phyloP scores from a whole-genome alignment of 2,113 vertebrate genomes.

The Podarcis muralis region DNA sequence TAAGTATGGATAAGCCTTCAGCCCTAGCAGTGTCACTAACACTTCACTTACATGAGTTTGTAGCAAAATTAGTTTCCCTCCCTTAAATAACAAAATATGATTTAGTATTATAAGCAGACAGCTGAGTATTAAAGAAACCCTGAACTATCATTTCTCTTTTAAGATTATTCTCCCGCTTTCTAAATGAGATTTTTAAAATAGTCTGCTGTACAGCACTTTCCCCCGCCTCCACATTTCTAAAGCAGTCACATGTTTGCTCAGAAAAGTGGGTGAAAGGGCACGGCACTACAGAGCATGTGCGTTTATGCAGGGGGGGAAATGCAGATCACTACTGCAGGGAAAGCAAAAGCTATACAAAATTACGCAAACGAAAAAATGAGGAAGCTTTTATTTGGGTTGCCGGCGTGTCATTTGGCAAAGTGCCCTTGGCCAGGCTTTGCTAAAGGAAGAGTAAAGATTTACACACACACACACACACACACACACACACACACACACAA shows the following conservation, averaged over 20 bases:
- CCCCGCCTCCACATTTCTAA: constrained; percentile 49
- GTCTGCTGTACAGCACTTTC: constrained; percentile 11
- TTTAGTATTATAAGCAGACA: not conserved
- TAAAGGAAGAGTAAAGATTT: not conserved
- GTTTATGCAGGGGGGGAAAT: not conserved
- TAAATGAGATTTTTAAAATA: not conserved
- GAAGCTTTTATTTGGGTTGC: not conserved
- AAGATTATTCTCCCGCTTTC: not conserved
- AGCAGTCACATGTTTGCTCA: not conserved
- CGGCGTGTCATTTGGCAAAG: not conserved
- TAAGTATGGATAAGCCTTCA: no score
- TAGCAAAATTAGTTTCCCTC: not conserved
- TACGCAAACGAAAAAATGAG: rapidly evolving
- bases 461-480: not conserved
- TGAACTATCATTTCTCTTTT: not conserved
- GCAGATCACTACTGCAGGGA: not conserved
- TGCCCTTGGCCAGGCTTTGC: not conserved
- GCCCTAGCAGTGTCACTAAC: no score
- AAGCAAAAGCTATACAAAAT: not conserved
- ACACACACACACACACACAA: not conserved
- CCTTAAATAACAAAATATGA: not conserved
- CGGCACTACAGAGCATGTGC: not conserved
- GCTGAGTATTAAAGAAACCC: not conserved
- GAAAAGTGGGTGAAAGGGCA: constrained; percentile 65
- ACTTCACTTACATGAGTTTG: not conserved